A percentile compares a stretch with the other conserved stretches of the same genome.
Conservation (phyloP, 1,140 invertebrate species). For the Tigriopus japonicus region DNA sequence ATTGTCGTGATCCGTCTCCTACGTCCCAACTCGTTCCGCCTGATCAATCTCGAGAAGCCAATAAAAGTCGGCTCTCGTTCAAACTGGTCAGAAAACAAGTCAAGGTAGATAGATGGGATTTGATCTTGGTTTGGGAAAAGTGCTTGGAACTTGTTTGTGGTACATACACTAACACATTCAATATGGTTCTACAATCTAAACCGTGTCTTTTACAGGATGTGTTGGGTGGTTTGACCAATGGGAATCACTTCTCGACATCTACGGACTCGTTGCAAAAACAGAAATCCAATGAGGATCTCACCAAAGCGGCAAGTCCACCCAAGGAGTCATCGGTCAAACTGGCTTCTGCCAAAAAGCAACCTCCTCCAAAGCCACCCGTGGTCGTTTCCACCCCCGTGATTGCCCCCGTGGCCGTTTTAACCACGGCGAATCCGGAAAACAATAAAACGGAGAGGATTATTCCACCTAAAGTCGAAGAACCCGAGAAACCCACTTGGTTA, state of each 20-base stretch:
- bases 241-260: no score
- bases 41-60: background rate
- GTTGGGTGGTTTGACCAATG: no score
- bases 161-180: no score
- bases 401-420: background rate
- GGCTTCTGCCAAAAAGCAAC: background rate
- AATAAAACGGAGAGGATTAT: background rate
- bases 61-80: background rate
- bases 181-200: no score
- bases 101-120: background rate
- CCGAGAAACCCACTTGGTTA: constrained; percentile 16
- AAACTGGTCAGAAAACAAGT: background rate
- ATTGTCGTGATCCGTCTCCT: no score
- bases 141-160: no score
- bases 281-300: no score
- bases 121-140: no score
- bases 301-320: background rate
- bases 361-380: background rate
- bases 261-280: no score
- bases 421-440: constrained; percentile 8
- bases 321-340: background rate
- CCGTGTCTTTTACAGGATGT: no score
- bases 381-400: background rate
- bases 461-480: background rate
- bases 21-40: no score